These are phyloP conservation scores for Sclerurus mexicanus DNA, from an alignment of 2,113 vertebrate genomes.

Conservation along the genomic window DNA sequence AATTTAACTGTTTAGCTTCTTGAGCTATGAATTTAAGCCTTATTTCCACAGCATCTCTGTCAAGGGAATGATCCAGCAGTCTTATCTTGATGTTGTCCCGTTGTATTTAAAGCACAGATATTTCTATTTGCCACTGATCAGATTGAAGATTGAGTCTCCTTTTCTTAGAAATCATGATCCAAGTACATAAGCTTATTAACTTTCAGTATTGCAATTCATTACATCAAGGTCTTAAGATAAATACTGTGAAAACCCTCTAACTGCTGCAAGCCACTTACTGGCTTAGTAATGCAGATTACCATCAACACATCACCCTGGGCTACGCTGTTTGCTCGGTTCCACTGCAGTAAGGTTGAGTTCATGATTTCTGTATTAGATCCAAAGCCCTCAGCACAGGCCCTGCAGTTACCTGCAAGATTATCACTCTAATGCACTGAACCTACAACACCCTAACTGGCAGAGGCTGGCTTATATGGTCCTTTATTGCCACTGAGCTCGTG, in stretches of 20 bases:
- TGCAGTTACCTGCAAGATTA: not conserved
- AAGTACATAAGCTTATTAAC: slow-evolving; percentile 19
- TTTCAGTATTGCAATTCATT: slow-evolving; percentile 38
- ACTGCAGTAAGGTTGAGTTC: accelerated
- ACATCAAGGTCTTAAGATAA: slow-evolving; percentile 46
- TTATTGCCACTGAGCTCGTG: accelerated
- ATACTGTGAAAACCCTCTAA: slow-evolving; percentile 37
- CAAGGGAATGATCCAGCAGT: not conserved
- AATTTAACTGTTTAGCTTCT: slow-evolving; percentile 24
- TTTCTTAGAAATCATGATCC: slow-evolving; percentile 15
- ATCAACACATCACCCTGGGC: not conserved
- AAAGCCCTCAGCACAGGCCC: not conserved
- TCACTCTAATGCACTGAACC: not conserved
- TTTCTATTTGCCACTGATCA: not conserved
- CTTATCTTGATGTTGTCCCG: not conserved
- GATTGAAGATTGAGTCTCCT: not conserved
- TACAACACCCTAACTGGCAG: not conserved
- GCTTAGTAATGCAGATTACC: slow-evolving; percentile 29
- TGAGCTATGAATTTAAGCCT: not conserved
- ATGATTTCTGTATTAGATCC: not conserved
- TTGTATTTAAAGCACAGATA: not conserved
- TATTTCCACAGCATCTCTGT: not conserved
- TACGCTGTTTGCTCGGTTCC: accelerated
- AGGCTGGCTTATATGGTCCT: not conserved
- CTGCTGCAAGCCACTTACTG: slow-evolving; percentile 26